Percentiles rank a stretch among this genome's conserved stretches.
Evolutionary conservation across 2,888 invertebrate species (phyloP).

Genomic region (Diarsia rubi): DNA sequence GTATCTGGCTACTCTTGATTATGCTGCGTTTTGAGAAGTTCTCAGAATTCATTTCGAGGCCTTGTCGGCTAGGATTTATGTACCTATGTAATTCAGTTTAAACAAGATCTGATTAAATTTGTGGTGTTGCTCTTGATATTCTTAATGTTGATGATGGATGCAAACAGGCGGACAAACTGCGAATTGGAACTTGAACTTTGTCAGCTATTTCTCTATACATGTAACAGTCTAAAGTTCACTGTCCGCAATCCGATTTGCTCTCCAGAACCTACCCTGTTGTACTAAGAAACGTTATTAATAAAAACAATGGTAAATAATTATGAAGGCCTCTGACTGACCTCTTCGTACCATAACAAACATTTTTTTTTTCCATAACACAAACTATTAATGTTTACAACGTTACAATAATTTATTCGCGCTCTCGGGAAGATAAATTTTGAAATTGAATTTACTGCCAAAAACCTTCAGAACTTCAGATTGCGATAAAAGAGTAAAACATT

Average conservation of each 20-base stretch:
- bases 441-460: not conserved
- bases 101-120: not conserved
- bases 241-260: not conserved
- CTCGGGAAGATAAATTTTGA: not conserved
- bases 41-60: not conserved
- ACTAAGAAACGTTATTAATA: not conserved
- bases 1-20: not conserved
- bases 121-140: not conserved
- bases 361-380: not conserved
- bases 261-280: not conserved
- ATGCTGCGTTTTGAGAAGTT: slow-evolving; percentile 5
- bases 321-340: not conserved
- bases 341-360: not conserved
- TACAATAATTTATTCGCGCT: not conserved
- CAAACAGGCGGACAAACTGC: too few species aligned
- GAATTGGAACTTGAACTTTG: not conserved
- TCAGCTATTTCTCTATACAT: not conserved
- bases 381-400: not conserved
- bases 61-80: too few species aligned
- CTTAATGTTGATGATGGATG: not conserved
- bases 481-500: not conserved
- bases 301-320: too few species aligned
- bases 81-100: too few species aligned
- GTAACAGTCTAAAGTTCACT: not conserved
- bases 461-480: not conserved